phyloP scores from a whole-genome alignment of 2,888 invertebrate species.

The Periphyllus acericola region DNA sequence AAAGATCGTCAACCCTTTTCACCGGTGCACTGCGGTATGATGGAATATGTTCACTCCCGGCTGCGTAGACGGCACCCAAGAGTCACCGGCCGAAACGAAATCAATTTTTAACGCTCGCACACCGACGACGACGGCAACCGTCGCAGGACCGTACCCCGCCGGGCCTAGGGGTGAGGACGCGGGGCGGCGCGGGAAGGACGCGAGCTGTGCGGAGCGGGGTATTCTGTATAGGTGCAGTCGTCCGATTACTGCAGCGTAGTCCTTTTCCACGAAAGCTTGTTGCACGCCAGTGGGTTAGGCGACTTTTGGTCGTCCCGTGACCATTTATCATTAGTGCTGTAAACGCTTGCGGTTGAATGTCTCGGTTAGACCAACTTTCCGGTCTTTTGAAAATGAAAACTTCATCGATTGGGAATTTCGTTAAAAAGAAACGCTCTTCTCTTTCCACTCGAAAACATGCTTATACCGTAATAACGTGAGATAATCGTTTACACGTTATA shows the following conservation, averaged over 20 bases:
- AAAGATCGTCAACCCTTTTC: conserved; percentile 51
- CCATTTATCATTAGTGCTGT: background rate
- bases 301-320: background rate
- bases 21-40: too few species aligned
- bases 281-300: background rate
- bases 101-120: conserved; percentile 28
- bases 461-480: too few species aligned
- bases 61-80: background rate
- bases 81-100: conserved; percentile 43
- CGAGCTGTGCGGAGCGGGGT: background rate
- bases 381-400: too few species aligned
- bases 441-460: too few species aligned
- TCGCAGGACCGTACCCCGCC: too few species aligned
- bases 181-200: too few species aligned
- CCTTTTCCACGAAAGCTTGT: background rate
- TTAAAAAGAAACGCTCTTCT: too few species aligned
- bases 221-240: background rate
- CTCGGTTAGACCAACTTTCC: too few species aligned
- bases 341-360: too few species aligned
- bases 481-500: too few species aligned
- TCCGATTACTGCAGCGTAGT: background rate
- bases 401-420: too few species aligned
- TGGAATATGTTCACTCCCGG: background rate
- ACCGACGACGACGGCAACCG: background rate
- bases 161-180: too few species aligned